A percentile compares a stretch with the other conserved stretches of the same genome.
Conservation (phyloP, 2,888 invertebrate species). For the Drosophila planitibia region DNA sequence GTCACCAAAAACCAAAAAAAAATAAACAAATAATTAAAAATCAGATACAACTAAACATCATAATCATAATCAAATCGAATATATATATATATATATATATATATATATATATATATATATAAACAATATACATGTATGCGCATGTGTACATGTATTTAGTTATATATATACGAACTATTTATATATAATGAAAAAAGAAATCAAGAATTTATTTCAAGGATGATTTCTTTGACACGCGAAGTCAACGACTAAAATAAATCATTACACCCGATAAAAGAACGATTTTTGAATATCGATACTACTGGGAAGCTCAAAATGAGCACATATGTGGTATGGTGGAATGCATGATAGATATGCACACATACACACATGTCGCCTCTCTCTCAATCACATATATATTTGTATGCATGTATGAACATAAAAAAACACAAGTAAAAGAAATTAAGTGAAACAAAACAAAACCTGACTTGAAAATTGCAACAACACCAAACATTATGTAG, state of each 20-base stretch:
- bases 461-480: neutral
- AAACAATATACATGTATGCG: neutral
- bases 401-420: neutral
- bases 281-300: neutral
- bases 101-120: neutral
- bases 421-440: neutral
- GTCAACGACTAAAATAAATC: neutral
- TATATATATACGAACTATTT: neutral
- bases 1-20: slow-evolving; percentile 33
- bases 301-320: neutral
- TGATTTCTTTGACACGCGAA: neutral
- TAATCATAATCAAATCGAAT: neutral
- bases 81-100: neutral
- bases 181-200: neutral
- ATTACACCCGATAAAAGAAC: neutral
- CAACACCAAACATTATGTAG: neutral
- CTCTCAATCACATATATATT: neutral
- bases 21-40: slow-evolving; percentile 6
- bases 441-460: neutral
- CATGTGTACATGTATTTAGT: slow-evolving; percentile 1
- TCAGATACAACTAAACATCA: neutral
- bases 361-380: neutral
- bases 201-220: neutral
- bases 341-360: neutral
- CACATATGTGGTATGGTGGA: neutral